phyloP scores from a whole-genome alignment of 2,888 invertebrate species.

The Drosophila percnosoma region DNA sequence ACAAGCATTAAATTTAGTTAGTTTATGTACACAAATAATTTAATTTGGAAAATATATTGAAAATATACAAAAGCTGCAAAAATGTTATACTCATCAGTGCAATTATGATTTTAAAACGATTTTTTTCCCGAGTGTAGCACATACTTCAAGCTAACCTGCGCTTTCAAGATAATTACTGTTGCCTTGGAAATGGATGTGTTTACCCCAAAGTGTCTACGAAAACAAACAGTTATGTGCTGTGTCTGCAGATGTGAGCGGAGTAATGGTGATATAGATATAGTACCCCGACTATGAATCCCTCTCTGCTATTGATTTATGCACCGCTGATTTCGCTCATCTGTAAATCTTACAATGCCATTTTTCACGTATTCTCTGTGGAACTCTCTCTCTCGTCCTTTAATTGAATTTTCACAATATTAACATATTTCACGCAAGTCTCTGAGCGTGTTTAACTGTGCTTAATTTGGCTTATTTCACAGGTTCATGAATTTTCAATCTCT shows the following conservation, averaged over 20 bases:
- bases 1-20: too few relatives aligned
- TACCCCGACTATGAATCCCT: background rate
- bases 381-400: background rate
- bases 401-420: background rate
- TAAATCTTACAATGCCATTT: background rate
- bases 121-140: background rate
- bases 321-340: background rate
- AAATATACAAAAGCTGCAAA: background rate
- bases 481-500: background rate
- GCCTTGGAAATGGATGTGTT: conserved; percentile 14
- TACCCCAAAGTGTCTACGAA: background rate
- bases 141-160: conserved; percentile 14
- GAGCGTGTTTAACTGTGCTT: background rate
- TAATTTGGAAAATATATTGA: too few relatives aligned
- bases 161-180: conserved; percentile 35
- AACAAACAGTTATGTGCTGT: background rate
- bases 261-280: background rate
- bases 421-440: background rate
- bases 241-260: background rate
- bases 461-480: background rate
- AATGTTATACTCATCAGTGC: background rate
- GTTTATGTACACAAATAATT: too few relatives aligned
- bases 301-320: background rate
- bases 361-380: background rate
- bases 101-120: background rate